Conservation (phyloP, 2,888 invertebrate species). For the Amiota minor region DNA sequence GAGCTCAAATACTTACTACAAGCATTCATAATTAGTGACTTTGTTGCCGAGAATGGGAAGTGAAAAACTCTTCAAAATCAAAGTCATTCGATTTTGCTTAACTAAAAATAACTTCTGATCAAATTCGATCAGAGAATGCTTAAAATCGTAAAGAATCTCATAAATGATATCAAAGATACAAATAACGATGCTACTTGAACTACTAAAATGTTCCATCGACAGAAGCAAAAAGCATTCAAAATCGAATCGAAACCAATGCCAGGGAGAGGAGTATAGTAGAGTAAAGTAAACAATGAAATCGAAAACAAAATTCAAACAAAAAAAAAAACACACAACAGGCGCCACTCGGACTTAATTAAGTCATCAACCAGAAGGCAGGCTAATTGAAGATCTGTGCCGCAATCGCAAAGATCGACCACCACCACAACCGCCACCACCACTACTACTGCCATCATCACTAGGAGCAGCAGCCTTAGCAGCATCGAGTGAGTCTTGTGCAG, state of each 20-base stretch:
- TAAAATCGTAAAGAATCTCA: neutral
- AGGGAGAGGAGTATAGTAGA: neutral
- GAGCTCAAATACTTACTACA: neutral
- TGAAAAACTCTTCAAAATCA: neutral
- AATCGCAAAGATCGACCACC: slow-evolving; percentile 50
- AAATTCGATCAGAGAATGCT: neutral
- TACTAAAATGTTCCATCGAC: no score
- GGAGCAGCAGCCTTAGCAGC: slow-evolving; percentile 31
- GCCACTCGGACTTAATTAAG: slow-evolving; percentile 74
- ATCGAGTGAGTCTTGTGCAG: slow-evolving; percentile 15
- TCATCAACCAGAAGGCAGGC: slow-evolving; percentile 74
- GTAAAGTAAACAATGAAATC: slow-evolving; percentile 13
- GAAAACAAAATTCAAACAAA: slow-evolving; percentile 15
- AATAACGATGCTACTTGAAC: neutral
- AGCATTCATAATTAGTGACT: slow-evolving; percentile 39
- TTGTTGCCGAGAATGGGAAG: slow-evolving; percentile 30
- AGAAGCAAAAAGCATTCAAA: neutral
- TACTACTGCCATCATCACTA: slow-evolving; percentile 29
- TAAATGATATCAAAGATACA: neutral
- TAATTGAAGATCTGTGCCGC: slow-evolving; percentile 74
- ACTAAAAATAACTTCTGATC: neutral
- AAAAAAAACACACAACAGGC: slow-evolving; percentile 55
- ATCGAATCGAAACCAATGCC: neutral
- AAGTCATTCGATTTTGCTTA: neutral
- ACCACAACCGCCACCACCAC: slow-evolving; percentile 31